Conservation (phyloP, 2,888 invertebrate species). For the Clepsis dumicolana region DNA sequence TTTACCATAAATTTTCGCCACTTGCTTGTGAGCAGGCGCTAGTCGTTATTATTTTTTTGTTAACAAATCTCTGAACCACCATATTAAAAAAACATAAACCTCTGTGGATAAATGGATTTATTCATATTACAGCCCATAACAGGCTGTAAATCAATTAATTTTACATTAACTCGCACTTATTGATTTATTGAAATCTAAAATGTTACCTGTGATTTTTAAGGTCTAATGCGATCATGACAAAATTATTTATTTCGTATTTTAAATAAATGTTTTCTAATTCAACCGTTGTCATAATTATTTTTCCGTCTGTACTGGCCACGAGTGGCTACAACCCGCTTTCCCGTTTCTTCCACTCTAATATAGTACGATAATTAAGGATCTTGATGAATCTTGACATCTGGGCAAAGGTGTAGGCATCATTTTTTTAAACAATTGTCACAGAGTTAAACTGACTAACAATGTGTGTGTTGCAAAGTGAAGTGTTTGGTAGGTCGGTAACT, state of each 20-base stretch:
- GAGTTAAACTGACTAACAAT: conserved; percentile 19
- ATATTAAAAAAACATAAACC: background rate
- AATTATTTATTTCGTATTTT: conserved; percentile 58
- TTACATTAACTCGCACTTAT: background rate
- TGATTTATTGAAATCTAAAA: conserved; percentile 4
- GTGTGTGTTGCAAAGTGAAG: conserved; percentile 26
- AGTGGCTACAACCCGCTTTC: background rate
- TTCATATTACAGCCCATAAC: background rate
- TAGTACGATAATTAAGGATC: background rate
- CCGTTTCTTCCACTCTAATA: background rate
- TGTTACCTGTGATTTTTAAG: conserved; percentile 61
- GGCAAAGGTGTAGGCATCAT: too few relatives aligned
- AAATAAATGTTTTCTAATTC: conserved; percentile 62
- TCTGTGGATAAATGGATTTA: background rate
- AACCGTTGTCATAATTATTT: conserved; percentile 50
- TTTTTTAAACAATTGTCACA: background rate
- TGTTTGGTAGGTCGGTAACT: conserved; percentile 23
- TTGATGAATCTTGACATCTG: background rate
- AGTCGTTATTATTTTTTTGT: background rate
- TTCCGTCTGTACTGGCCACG: background rate
- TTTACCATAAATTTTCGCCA: too few relatives aligned
- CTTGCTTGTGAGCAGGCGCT: background rate
- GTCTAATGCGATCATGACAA: conserved; percentile 63
- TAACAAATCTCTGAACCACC: background rate
- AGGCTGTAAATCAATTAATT: background rate